phyloP scores from a whole-genome alignment of 2,797 vertebrate species.

The Xenops minutus region DNA sequence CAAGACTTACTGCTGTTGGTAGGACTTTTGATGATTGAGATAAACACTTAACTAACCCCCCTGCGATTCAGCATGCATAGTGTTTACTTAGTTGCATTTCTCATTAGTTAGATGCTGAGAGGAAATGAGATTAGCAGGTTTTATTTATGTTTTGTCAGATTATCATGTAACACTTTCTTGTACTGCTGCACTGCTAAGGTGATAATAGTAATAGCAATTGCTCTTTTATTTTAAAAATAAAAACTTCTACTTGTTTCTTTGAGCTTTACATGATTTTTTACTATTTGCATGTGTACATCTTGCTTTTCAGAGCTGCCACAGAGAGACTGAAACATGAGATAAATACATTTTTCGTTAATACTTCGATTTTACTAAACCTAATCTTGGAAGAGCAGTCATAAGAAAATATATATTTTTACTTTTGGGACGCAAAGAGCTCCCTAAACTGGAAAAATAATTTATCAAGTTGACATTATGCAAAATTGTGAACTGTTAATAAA shows the following conservation, averaged over 20 bases:
- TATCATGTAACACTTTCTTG: not conserved
- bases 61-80: not conserved
- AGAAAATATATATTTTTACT: conserved; percentile 18
- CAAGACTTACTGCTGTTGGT: not conserved
- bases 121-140: not conserved
- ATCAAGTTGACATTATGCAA: not conserved
- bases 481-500: not conserved
- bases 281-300: not conserved
- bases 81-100: conserved; percentile 19
- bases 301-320: not conserved
- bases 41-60: not conserved
- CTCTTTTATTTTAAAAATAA: not conserved
- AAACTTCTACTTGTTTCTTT: not conserved
- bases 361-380: not conserved
- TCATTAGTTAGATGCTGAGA: conserved; percentile 7
- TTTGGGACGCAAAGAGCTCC: not conserved
- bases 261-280: not conserved
- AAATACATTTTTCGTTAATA: not conserved
- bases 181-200: not conserved
- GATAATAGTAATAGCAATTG: not conserved
- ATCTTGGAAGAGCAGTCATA: not conserved
- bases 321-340: not conserved
- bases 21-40: not conserved
- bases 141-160: conserved; percentile 14
- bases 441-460: not conserved